Percentiles rank a stretch among this genome's conserved stretches.
phyloP scores from a whole-genome alignment of 2,888 invertebrate genomes.

The Nomada hirtipes region DNA sequence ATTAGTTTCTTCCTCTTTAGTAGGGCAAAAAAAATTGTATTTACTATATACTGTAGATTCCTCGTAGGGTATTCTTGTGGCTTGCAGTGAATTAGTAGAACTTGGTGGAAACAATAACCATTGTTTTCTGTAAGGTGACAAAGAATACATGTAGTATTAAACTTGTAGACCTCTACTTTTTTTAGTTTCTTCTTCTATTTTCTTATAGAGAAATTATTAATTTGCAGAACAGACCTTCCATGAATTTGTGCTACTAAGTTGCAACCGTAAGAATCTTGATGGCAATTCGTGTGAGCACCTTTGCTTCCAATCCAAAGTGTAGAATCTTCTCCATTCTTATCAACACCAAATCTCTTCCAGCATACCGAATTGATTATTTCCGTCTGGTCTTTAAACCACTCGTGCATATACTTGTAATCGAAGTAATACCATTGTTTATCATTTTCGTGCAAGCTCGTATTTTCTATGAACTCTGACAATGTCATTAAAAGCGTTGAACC shows the following conservation, averaged over 20 bases:
- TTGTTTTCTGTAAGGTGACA: conserved; percentile 87
- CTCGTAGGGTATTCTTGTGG: conserved; percentile 96
- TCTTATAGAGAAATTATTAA: neutral
- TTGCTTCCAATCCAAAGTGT: conserved; percentile 95
- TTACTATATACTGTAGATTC: conserved; percentile 97
- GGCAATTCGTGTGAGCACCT: conserved; percentile 96
- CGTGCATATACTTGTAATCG: conserved; percentile 92
- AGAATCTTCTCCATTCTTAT: conserved; percentile 88
- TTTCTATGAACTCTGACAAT: conserved; percentile 87
- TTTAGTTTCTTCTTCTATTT: neutral
- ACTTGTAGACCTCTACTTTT: neutral
- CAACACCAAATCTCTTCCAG: conserved; percentile 91
- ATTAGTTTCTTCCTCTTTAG: conserved; percentile 85
- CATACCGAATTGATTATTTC: conserved; percentile 86
- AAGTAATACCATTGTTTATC: conserved; percentile 91
- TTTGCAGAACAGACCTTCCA: conserved; percentile 88
- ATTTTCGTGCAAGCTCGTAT: conserved; percentile 72
- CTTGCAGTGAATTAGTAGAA: conserved; percentile 87
- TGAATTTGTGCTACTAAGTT: conserved; percentile 95
- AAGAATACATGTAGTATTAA: neutral
- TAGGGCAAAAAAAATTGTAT: conserved; percentile 91
- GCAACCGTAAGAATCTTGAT: conserved; percentile 96
- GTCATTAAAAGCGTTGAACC: conserved; percentile 87
- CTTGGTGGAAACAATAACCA: conserved; percentile 97
- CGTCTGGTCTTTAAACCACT: conserved; percentile 87